Percentiles rank a stretch among this genome's conserved stretches.
These are phyloP conservation scores for Ips typographus DNA, from an alignment of 1,140 invertebrate species.

Conservation along the genomic window DNA sequence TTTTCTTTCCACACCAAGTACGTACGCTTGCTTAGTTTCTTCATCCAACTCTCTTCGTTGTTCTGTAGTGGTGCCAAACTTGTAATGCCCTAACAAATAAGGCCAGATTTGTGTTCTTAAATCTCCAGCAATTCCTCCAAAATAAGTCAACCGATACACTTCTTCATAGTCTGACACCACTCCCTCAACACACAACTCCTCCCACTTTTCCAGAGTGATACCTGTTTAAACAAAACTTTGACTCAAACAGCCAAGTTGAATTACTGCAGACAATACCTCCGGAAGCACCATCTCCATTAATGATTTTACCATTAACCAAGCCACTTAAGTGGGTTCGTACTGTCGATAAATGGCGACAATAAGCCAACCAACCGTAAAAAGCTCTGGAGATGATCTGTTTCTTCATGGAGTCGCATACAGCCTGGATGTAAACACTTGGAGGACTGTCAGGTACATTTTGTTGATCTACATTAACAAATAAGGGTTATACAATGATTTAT, in stretches of 20 bases:
- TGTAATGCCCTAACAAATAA: slow-evolving; percentile 84
- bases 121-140: slow-evolving; percentile 78
- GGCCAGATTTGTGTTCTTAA: slow-evolving; percentile 88
- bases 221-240: slow-evolving; percentile 50
- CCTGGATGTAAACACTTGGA: slow-evolving; percentile 50
- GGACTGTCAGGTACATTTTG: slow-evolving; percentile 46
- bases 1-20: not conserved
- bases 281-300: slow-evolving; percentile 53
- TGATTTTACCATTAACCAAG: slow-evolving; percentile 73
- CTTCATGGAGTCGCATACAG: slow-evolving; percentile 92
- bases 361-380: slow-evolving; percentile 95
- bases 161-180: slow-evolving; percentile 66
- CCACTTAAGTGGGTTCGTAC: slow-evolving; percentile 89
- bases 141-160: slow-evolving; percentile 82
- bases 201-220: slow-evolving; percentile 71
- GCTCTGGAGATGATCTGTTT: slow-evolving; percentile 92
- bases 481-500: not conserved
- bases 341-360: slow-evolving; percentile 88
- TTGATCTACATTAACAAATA: slow-evolving; percentile 20
- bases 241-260: not conserved
- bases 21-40: slow-evolving; percentile 62
- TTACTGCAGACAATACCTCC: slow-evolving; percentile 52
- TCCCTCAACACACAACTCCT: slow-evolving; percentile 62
- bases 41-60: slow-evolving; percentile 70
- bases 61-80: slow-evolving; percentile 72